Evolutionary conservation across 1,140 invertebrate genomes (phyloP).

Genomic region (Agrilus planipennis): DNA sequence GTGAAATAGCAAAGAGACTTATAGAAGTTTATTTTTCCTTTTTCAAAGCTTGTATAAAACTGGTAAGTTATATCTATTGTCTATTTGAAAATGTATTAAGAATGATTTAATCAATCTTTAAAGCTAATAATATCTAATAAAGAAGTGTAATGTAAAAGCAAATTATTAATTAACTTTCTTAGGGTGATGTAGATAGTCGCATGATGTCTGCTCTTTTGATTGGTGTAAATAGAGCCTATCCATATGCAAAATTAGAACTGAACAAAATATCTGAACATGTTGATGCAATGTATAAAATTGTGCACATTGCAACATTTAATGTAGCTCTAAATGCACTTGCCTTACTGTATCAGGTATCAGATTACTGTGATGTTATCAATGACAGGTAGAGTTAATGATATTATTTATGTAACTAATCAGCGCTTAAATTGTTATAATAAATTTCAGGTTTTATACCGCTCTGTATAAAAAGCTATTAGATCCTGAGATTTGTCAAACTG

Average conservation of each 20-base stretch:
- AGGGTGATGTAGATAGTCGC: conserved; percentile 82
- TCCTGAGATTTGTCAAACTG: conserved; percentile 57
- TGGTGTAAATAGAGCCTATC: conserved; percentile 81
- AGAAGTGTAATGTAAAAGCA: no score
- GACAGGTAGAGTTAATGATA: conserved; percentile 38
- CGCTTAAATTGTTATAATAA: conserved; percentile 1
- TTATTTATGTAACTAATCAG: conserved; percentile 5
- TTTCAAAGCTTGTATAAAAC: conserved; percentile 86
- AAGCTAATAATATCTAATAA: no score
- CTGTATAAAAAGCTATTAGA: conserved; percentile 82
- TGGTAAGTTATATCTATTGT: no score
- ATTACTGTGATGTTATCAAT: conserved; percentile 39
- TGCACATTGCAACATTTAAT: conserved; percentile 73
- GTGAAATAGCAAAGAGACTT: conserved; percentile 64
- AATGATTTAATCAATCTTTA: no score
- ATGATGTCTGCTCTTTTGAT: conserved; percentile 84
- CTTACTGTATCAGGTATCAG: conserved; percentile 73
- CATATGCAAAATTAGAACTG: conserved; percentile 52
- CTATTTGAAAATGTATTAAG: no score
- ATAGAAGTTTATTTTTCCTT: conserved; percentile 91
- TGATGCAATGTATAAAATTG: conserved; percentile 78
- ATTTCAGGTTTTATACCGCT: conserved; percentile 70
- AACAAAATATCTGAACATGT: conserved; percentile 53
- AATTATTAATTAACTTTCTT: conserved; percentile 12
- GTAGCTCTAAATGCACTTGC: conserved; percentile 78